Evolutionary conservation across 2,888 invertebrate species (phyloP).

Genomic region (Allophyes oxyacanthae): DNA sequence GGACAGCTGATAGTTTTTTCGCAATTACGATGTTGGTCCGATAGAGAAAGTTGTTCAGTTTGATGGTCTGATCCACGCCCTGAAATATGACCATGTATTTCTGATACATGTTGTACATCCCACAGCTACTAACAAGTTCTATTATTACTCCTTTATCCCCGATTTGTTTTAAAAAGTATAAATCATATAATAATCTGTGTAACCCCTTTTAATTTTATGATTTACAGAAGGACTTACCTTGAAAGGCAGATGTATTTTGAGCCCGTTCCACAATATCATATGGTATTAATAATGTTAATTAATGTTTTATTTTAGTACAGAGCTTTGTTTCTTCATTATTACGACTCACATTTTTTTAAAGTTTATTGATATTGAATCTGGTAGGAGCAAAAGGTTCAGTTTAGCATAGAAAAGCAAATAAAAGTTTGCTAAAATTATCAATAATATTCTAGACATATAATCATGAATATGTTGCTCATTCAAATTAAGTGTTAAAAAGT

Average conservation of each 20-base stretch:
- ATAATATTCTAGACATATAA: too few species aligned
- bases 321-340: slow-evolving; percentile 31
- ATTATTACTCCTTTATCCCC: slow-evolving; percentile 18
- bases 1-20: too few species aligned
- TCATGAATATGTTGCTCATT: too few species aligned
- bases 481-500: too few species aligned
- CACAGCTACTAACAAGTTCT: slow-evolving; percentile 50
- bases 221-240: slow-evolving; percentile 67
- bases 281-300: slow-evolving; percentile 57
- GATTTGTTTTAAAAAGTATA: slow-evolving; percentile 56
- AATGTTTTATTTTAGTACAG: slow-evolving; percentile 34
- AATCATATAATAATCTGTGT: slow-evolving; percentile 66
- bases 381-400: too few species aligned
- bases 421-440: too few species aligned
- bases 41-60: too few species aligned
- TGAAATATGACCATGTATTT: too few species aligned
- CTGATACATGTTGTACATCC: slow-evolving; percentile 16
- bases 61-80: too few species aligned
- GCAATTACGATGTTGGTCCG: too few species aligned
- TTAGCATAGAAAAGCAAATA: too few species aligned
- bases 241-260: slow-evolving; percentile 44
- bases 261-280: slow-evolving; percentile 47
- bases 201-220: slow-evolving; percentile 64
- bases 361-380: too few species aligned
- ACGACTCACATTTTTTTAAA: not conserved